Evolutionary conservation across 2,797 vertebrate species (phyloP).

Genomic region (Scolopax rusticola): DNA sequence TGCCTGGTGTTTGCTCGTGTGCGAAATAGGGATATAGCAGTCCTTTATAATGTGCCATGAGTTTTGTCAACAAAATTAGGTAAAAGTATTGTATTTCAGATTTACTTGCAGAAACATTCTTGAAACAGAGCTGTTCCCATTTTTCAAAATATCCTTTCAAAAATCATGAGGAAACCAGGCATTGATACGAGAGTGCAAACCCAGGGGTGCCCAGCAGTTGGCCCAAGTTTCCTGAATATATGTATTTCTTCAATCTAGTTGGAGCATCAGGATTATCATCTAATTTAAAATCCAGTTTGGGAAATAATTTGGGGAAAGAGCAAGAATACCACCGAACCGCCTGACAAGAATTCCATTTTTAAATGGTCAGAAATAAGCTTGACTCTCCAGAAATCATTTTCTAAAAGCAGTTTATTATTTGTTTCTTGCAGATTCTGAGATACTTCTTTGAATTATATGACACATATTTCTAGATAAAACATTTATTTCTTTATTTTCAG

Average conservation of each 20-base stretch:
- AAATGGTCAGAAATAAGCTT: conserved; percentile 13
- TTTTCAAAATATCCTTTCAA: conserved; percentile 9
- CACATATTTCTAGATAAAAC: conserved; percentile 41
- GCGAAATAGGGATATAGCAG: neutral
- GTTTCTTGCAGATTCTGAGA: conserved; percentile 38
- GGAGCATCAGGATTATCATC: neutral
- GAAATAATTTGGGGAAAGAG: neutral
- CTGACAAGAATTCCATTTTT: conserved; percentile 10
- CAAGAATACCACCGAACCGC: neutral
- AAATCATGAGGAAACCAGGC: neutral
- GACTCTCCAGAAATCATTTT: conserved; percentile 15
- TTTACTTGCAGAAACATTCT: neutral
- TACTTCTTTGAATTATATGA: neutral
- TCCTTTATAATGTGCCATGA: neutral
- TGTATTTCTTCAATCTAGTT: neutral
- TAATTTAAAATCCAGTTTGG: conserved; percentile 31
- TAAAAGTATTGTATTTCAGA: neutral
- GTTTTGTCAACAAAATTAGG: neutral
- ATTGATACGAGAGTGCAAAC: neutral
- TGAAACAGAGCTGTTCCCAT: neutral
- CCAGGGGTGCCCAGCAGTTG: neutral
- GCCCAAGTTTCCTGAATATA: neutral
- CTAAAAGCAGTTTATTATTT: conserved; percentile 46
- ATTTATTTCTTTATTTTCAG: conserved; percentile 52
- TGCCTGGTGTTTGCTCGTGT: neutral